Conservation (phyloP, 2,113 vertebrate genomes). For the Heliornis fulica region DNA sequence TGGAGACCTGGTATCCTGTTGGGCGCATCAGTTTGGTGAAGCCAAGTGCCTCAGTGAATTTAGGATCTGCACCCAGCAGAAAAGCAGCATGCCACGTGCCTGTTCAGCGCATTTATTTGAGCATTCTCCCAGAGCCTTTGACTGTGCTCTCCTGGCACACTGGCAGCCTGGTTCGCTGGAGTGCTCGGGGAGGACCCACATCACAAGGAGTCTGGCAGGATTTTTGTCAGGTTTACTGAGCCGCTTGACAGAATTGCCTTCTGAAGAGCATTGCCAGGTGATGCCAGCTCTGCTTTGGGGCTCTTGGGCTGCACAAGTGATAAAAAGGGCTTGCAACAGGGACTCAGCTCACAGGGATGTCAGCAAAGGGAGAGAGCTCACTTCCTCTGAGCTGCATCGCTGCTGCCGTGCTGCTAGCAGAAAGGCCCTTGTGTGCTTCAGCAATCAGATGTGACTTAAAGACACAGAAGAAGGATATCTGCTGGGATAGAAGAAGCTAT, state of each 20-base stretch:
- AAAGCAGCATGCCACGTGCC: background rate
- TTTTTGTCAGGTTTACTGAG: background rate
- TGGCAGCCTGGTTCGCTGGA: background rate
- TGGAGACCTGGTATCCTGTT: background rate
- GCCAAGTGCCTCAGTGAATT: background rate
- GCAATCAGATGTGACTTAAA: background rate
- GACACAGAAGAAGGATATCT: background rate
- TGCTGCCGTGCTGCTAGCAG: background rate
- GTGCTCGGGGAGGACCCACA: background rate
- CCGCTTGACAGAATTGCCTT: background rate
- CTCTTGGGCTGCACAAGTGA: background rate
- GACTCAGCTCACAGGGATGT: background rate
- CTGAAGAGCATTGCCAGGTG: background rate
- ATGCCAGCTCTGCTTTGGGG: background rate
- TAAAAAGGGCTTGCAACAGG: background rate
- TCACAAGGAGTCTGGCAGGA: background rate
- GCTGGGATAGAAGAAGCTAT: constrained; percentile 46
- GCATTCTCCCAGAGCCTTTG: background rate
- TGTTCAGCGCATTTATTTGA: background rate
- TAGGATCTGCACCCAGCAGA: background rate
- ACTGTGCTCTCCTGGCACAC: background rate
- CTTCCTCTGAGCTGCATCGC: background rate
- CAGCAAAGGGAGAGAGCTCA: background rate
- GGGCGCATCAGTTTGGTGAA: background rate
- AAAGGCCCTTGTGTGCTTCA: background rate